A percentile compares a stretch with the other conserved stretches of the same genome.
Evolutionary conservation across 2,113 vertebrate species (phyloP).

Genomic region (Bungarus multicinctus): DNA sequence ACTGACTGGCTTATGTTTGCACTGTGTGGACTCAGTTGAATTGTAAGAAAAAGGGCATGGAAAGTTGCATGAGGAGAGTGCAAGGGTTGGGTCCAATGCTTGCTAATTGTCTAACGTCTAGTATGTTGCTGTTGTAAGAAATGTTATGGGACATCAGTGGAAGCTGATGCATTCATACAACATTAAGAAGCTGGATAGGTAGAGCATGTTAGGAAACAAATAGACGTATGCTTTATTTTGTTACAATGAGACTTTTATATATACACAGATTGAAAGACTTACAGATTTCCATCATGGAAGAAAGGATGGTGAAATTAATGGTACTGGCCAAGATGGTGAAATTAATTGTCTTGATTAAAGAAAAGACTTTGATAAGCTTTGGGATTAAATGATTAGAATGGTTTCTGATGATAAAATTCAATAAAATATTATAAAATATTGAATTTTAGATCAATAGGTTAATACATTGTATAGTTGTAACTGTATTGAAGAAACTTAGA

Average conservation of each 20-base stretch:
- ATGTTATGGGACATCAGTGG: background rate
- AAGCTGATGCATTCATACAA: background rate
- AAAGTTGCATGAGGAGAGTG: background rate
- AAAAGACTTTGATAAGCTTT: background rate
- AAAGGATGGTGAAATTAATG: background rate
- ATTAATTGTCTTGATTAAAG: no score
- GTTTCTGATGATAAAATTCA: no score
- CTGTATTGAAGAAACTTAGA: no score
- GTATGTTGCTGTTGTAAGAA: background rate
- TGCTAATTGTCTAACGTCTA: background rate
- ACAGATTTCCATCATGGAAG: background rate
- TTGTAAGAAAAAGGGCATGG: background rate
- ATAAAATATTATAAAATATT: no score
- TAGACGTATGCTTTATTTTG: slow-evolving; percentile 2
- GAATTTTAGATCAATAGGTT: no score
- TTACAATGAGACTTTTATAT: background rate
- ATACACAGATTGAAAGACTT: background rate
- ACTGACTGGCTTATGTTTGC: background rate
- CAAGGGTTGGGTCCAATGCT: background rate
- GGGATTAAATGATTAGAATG: no score
- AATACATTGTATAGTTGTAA: no score
- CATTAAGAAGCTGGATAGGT: background rate
- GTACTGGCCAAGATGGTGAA: background rate
- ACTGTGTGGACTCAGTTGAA: background rate
- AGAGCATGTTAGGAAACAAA: background rate